Evolutionary conservation across 2,888 invertebrate species (phyloP), one percentile per base, ranked within the genome.

Genomic region (Temnothorax ravouxi): DNA sequence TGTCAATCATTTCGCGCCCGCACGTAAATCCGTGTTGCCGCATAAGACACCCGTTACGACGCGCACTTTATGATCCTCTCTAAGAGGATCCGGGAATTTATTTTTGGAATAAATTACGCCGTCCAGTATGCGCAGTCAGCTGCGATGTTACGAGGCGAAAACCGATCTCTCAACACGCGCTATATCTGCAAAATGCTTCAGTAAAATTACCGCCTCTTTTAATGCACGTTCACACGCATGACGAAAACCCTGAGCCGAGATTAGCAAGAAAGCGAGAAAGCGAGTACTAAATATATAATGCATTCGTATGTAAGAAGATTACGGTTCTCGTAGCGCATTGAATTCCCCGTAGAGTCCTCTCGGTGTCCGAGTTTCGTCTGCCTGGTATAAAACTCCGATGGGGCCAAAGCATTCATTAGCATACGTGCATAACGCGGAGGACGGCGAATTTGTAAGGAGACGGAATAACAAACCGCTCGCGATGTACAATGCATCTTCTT

Each of bases 1-100:
- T 71, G 79, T 71, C 79, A 80, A 80, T 80, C 79, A 80, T 38
- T 38, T 80, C 77, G 67, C 54, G 44, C 44, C 74, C 41, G 41
- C 18, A 29, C 71, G 59, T 71, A 80, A 76, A 80, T 71, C 71
- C 71, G 59, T 59, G 47, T 47, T 21, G 56, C 71, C 11, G 71
- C 79, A 34, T 71, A 47, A 79, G 47, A 34, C 56, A 59, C 59
- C 59, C 15, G 50, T 75, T 50, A 34, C 50, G 50, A 41, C 21
- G 52, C 41, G 61, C 25, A 13, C 25, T 76, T 76, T 54, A 52
- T 66, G 64, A 76, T 69, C 34, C 71, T 41, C 66, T 29, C 54
- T 44, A 50, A 71, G 71, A 59, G 56, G 25, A 79, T 77, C 67
- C 67, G 77, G 38, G 25, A 50, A 50, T 80, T 71, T 69, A 79